phyloP scores from a whole-genome alignment of 1,140 invertebrate genomes.

The Tenebrio molitor region DNA sequence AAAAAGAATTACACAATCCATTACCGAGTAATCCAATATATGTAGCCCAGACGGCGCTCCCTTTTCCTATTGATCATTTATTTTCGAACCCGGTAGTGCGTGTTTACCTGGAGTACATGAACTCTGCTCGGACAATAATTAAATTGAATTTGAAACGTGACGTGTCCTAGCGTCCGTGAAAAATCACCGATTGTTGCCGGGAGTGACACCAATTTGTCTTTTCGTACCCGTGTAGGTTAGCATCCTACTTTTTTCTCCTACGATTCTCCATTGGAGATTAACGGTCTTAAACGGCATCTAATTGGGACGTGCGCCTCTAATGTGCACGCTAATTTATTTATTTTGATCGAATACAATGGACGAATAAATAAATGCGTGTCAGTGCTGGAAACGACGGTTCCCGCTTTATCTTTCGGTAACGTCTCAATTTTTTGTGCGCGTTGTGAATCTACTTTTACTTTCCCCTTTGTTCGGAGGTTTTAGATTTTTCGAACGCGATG shows the following conservation, averaged over 20 bases:
- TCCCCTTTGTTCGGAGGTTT: conserved; percentile 19
- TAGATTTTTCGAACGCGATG: conserved; percentile 13
- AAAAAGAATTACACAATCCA: conserved; percentile 3
- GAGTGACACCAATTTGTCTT: conserved; percentile 10
- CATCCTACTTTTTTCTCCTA: background rate
- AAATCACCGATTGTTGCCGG: background rate
- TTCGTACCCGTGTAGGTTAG: background rate
- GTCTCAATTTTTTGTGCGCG: conserved; percentile 14
- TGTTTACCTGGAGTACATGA: conserved; percentile 34
- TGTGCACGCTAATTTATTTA: conserved; percentile 23
- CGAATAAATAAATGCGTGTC: conserved; percentile 31
- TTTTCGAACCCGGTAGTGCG: conserved; percentile 23
- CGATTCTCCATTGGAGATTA: background rate
- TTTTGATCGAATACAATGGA: conserved; percentile 32
- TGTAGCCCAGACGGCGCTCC: conserved; percentile 35
- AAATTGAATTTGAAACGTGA: conserved; percentile 2
- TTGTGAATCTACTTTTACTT: conserved; percentile 44
- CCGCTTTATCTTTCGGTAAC: conserved; percentile 25
- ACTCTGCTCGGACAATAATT: conserved; percentile 15
- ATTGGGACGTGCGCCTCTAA: background rate
- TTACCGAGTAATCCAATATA: conserved; percentile 19
- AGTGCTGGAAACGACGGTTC: conserved; percentile 6
- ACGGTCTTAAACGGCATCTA: background rate
- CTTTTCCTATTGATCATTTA: conserved; percentile 24
- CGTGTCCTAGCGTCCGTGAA: background rate